These are phyloP conservation scores for Pempheris klunzingeri DNA, from an alignment of 2,797 vertebrate species.

Conservation along the genomic window DNA sequence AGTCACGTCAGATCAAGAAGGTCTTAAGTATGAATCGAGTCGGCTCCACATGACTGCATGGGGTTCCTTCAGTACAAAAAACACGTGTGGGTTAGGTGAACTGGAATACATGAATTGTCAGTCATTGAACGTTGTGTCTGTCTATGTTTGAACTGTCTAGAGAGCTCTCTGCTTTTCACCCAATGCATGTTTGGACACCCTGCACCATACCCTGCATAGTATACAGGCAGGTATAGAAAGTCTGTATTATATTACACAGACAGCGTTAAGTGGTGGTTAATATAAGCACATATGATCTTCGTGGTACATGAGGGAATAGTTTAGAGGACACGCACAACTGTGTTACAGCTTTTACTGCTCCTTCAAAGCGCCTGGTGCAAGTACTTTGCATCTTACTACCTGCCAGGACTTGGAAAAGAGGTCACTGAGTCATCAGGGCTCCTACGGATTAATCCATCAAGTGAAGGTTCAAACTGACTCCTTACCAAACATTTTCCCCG, in stretches of 20 bases:
- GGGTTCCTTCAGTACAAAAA: conserved; percentile 5
- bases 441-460: conserved; percentile 24
- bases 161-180: not conserved
- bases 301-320: not conserved
- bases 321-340: conserved; percentile 3
- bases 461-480: conserved; percentile 17
- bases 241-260: not conserved
- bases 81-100: not conserved
- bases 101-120: too few relatives aligned
- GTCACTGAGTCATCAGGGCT: not conserved
- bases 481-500: not conserved
- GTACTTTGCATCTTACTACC: conserved; percentile 9
- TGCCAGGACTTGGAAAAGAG: conserved; percentile 9
- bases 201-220: not conserved
- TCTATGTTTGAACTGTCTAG: not conserved
- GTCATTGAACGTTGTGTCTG: not conserved
- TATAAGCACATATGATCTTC: not conserved
- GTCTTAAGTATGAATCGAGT: not conserved
- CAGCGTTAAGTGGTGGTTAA: not conserved
- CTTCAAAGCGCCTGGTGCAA: conserved; percentile 4
- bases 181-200: not conserved
- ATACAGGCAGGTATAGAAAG: not conserved
- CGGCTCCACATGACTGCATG: not conserved
- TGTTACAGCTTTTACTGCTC: not conserved
- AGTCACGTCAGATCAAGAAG: not conserved